Base-by-base conservation (phyloP, 2,113 vertebrate species). In the Propithecus coquereli region DNA sequence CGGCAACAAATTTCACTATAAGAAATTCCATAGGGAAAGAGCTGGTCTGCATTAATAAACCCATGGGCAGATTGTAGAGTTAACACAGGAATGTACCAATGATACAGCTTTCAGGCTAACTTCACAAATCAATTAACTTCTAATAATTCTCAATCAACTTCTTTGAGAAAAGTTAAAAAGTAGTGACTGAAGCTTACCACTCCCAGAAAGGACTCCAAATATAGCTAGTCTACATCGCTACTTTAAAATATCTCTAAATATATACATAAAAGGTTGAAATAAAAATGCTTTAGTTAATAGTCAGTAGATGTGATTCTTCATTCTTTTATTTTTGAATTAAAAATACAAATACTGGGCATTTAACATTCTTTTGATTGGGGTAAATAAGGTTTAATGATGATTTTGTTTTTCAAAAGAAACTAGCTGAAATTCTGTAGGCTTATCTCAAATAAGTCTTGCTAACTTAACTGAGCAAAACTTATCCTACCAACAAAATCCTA, bases 311-410 rank as follows among this genome's bases (percentile, higher is more conserved):
- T 16, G 32, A 57, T 57, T 96, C 18, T 82, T 87, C n/a, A 90
- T 40, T 73, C 80, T 91, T 52, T 90, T 65, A 50, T 83, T 94
- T 83, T 20, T 82, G 37, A 94, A 86, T 87, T 65, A 80, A 94
- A 95, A 90, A 92, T 34, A 84, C 13, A 73, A 74, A 84, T 16
- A 52, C 4, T 37, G 23, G 77, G 5, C n/a, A 93, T 54, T 87
- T 86, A 22, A 12, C 63, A 52, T 40, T 89, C 89, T 82, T 90
- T 94, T 37, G 5, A 90, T n/a, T 73, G 20, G 22, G 18, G 1
- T 68, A 91, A 84, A 54, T 71, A 94, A 88, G 40, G 27, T 87
- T 25, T 86, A 92, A n/a, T 73, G 79, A 66, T 50, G 10, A 91
- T 59, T 85, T 84, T 90, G 59, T 63, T 81, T 66, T 65, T 50